Evolutionary conservation across 2,797 vertebrate genomes (phyloP).

Genomic region (Sparidentex hasta): DNA sequence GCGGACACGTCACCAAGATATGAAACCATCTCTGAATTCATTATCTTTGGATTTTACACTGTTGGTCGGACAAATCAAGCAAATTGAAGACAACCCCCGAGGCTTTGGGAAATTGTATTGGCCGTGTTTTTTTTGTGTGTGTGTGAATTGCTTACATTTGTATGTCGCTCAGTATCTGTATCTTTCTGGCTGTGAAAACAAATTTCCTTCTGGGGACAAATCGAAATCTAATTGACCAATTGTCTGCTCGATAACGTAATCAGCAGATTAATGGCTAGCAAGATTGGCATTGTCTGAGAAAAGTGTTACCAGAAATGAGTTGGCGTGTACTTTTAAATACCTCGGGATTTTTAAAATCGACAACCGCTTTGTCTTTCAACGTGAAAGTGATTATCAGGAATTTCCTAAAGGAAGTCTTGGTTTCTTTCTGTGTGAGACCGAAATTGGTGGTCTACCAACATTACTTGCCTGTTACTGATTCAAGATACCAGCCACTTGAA

Average conservation of each 20-base stretch:
- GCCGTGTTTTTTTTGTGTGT: background rate
- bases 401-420: too few species aligned
- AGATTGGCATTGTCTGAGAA: too few species aligned
- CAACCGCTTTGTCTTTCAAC: too few species aligned
- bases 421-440: too few species aligned
- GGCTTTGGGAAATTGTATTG: background rate
- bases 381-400: too few species aligned
- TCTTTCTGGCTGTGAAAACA: background rate
- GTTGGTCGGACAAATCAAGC: background rate
- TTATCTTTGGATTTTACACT: background rate
- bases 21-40: background rate
- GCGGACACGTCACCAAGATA: background rate
- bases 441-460: too few species aligned
- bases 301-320: too few species aligned
- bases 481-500: too few species aligned
- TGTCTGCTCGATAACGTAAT: background rate
- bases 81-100: background rate
- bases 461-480: too few species aligned
- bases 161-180: background rate
- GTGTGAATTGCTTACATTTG: background rate
- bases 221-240: background rate
- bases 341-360: too few species aligned
- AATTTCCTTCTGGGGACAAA: background rate
- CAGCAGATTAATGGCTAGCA: background rate
- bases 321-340: too few species aligned